A percentile compares a stretch with the other conserved stretches of the same genome.
These are phyloP conservation scores for Agrochola macilenta DNA, from an alignment of 2,888 invertebrate species.

Conservation along the genomic window DNA sequence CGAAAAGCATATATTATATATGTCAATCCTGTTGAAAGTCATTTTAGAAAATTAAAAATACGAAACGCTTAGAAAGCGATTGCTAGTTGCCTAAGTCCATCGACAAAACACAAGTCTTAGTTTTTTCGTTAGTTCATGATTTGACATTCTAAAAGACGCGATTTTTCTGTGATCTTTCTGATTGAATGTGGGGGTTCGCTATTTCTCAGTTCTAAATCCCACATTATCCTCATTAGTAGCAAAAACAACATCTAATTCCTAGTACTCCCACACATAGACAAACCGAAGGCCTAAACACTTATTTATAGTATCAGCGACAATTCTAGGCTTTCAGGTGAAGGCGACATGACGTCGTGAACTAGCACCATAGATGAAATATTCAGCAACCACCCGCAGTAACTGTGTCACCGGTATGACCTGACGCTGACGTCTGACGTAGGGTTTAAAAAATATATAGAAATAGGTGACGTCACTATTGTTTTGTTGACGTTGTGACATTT, in stretches of 20 bases:
- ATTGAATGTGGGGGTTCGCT: too few relatives aligned
- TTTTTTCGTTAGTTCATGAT: neutral
- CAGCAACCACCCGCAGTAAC: conserved; percentile 40
- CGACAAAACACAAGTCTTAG: too few relatives aligned
- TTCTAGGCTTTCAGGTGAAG: conserved; percentile 45
- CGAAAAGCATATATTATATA: too few relatives aligned
- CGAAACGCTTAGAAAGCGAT: too few relatives aligned
- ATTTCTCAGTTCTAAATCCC: neutral
- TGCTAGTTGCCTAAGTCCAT: too few relatives aligned
- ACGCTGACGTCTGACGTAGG: conserved; percentile 33
- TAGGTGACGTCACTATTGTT: conserved; percentile 37
- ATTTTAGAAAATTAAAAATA: too few relatives aligned
- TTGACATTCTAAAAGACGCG: neutral
- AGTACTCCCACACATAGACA: conserved; percentile 5
- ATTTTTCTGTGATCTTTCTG: neutral
- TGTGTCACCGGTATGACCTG: conserved; percentile 52
- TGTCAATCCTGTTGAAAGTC: too few relatives aligned
- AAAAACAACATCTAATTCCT: conserved; percentile 1
- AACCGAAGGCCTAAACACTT: conserved; percentile 12
- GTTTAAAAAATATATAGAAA: conserved; percentile 5
- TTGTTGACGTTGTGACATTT: conserved; percentile 4
- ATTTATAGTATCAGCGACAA: conserved; percentile 27
- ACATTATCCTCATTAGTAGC: neutral
- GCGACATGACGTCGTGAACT: conserved; percentile 31
- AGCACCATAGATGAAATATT: conserved; percentile 62